phyloP scores from a whole-genome alignment of 2,797 vertebrate genomes.

The Tragelaphus oryx region DNA sequence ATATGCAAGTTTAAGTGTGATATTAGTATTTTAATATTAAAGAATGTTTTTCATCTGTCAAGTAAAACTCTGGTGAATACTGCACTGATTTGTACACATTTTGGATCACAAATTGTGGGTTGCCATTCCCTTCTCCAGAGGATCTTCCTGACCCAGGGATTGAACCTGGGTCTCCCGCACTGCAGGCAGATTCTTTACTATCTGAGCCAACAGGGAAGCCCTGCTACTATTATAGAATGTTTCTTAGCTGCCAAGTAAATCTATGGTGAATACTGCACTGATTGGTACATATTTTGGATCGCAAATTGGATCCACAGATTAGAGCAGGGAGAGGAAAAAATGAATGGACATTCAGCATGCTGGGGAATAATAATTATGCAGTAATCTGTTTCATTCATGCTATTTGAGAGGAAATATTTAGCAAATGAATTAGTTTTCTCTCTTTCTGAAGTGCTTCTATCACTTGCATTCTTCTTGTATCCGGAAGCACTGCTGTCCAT shows the following conservation, averaged over 20 bases:
- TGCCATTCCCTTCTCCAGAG: neutral
- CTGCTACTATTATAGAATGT: neutral
- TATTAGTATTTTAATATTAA: neutral
- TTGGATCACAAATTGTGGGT: neutral
- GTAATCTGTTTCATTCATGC: neutral
- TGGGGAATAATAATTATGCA: neutral
- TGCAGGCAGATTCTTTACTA: neutral
- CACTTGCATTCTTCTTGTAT: neutral
- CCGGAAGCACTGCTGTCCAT: neutral
- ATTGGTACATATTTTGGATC: neutral
- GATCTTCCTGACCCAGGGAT: neutral
- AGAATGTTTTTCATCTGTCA: neutral
- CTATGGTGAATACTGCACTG: neutral
- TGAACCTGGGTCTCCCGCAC: accelerated
- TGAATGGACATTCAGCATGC: neutral
- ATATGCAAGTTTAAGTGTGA: neutral
- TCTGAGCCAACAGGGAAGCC: neutral
- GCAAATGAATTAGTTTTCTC: neutral
- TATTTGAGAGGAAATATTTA: neutral
- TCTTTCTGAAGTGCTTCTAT: neutral
- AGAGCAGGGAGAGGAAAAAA: neutral
- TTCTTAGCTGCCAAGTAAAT: neutral
- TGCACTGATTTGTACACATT: neutral
- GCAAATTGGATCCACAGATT: neutral
- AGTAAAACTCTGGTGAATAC: neutral